Evolutionary conservation across 1,140 invertebrate genomes (phyloP), one percentile per base, ranked within the genome.

Genomic region (Drosophila triauraria): DNA sequence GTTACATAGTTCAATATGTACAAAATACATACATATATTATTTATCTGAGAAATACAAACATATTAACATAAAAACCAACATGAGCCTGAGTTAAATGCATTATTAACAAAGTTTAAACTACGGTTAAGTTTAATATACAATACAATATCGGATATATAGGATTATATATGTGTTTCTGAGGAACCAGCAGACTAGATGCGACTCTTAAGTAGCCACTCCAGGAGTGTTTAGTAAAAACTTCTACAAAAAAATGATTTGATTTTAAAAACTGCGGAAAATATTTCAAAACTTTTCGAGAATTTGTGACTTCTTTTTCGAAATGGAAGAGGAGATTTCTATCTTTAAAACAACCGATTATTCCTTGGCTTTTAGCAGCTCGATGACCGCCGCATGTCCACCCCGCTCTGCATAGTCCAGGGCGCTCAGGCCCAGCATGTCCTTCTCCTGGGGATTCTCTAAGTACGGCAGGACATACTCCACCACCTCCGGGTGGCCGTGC

Each of bases 341-440:
- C 20, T 20, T 8, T 15, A 8, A 17, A 50, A 15, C 15, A 25
- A 2, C 32, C 25, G 5, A 15, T 20, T 20, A 57, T 27, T 40
- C n/a, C 6, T 15, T 13, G 1, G 4, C 10, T 58, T 43, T 78
- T 3, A 91, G 69, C 17, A 78, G 8, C 8, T 74, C 58, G 3
- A 91, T 63, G 15, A 92, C 71, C 4, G 93, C 80, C 0, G 69
- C 1, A 17, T 93, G 90, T 6, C 83, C 81, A 0, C 67, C 76
- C 0, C 92, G 74, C 38, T 80, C 70, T 0, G 94, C 94, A 47
- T 95, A 91, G 10, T 95, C 93, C n/a, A 86, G 59, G 0, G 95
- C 88, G 3, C 93, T 94, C 15, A 94, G 91, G 0, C 93, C 93
- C 0, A 94, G 40, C 62, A 93, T 82, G 69, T 95, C 95, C 51